Evolutionary conservation across 2,113 vertebrate species (phyloP).

Genomic region (Sminthopsis crassicaudata): DNA sequence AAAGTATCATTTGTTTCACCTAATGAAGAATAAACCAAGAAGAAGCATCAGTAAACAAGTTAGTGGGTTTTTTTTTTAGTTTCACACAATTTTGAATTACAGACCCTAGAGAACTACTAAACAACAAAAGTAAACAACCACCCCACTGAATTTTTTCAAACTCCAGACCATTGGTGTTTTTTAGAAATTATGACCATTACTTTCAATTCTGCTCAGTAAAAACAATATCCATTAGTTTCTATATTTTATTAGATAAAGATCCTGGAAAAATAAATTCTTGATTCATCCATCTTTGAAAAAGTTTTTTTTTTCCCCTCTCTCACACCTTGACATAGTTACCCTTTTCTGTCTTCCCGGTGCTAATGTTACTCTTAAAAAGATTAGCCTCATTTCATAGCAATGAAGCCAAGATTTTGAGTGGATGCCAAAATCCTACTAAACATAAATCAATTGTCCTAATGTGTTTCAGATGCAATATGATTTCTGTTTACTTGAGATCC

Average conservation of each 20-base stretch:
- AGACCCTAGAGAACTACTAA: conserved; percentile 71
- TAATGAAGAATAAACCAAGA: conserved; percentile 66
- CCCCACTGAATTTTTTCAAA: conserved; percentile 71
- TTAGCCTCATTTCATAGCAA: conserved; percentile 67
- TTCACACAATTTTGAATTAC: conserved; percentile 51
- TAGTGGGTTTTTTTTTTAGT: conserved; percentile 31
- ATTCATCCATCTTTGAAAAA: conserved; percentile 26
- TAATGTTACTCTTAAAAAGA: conserved; percentile 65
- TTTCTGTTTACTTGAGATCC: conserved; percentile 72
- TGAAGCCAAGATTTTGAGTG: conserved; percentile 72
- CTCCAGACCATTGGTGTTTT: conserved; percentile 3
- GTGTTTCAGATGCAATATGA: conserved; percentile 67
- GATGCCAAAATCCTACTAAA: conserved; percentile 70
- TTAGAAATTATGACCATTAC: conserved; percentile 45
- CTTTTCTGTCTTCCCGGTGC: conserved; percentile 50
- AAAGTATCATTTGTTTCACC: conserved; percentile 61
- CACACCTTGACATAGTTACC: conserved; percentile 25
- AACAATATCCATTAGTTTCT: conserved; percentile 38
- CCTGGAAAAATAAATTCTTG: conserved; percentile 7
- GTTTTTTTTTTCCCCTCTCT: conserved; percentile 10
- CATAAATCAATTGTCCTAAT: conserved; percentile 72
- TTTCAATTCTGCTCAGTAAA: conserved; percentile 62
- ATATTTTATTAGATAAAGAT: conserved; percentile 46
- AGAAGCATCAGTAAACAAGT: conserved; percentile 49
- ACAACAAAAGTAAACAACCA: conserved; percentile 55